Evolutionary conservation across 2,797 vertebrate genomes (phyloP).

Genomic region (Chiloscyllium punctatum): DNA sequence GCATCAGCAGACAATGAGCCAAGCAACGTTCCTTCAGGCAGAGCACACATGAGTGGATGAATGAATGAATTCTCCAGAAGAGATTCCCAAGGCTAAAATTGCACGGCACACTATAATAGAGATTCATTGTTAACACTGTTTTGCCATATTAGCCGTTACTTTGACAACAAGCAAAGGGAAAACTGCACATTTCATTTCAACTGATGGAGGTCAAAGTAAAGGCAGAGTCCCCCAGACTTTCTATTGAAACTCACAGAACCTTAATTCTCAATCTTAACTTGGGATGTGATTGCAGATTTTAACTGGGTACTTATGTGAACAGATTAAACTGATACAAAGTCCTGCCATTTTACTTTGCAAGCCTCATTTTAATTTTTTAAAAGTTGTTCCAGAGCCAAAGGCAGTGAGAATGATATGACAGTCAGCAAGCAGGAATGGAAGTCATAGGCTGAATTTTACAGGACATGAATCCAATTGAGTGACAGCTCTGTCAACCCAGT

Average conservation of each 20-base stretch:
- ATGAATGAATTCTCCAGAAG: not conserved
- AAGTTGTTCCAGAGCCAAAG: not conserved
- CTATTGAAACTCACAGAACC: not conserved
- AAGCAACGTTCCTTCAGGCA: no score
- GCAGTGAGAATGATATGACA: not conserved
- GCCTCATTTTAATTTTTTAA: not conserved
- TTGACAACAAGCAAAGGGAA: not conserved
- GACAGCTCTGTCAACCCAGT: no score
- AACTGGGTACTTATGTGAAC: not conserved
- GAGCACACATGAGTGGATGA: no score
- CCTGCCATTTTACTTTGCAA: not conserved
- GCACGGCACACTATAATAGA: not conserved
- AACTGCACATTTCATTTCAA: not conserved
- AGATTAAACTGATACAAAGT: not conserved
- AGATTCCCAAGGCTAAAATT: not conserved
- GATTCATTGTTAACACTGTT: not conserved
- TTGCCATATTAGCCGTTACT: not conserved
- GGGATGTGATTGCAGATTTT: not conserved
- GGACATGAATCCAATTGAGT: no score
- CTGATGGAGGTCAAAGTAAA: not conserved
- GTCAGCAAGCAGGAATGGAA: not conserved
- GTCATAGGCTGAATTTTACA: no score
- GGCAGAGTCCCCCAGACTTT: not conserved
- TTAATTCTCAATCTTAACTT: not conserved
- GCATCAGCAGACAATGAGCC: no score